A percentile compares a stretch with the other conserved stretches of the same genome.
phyloP scores from a whole-genome alignment of 2,797 vertebrate species.

The Alcedo quadribrachys region DNA sequence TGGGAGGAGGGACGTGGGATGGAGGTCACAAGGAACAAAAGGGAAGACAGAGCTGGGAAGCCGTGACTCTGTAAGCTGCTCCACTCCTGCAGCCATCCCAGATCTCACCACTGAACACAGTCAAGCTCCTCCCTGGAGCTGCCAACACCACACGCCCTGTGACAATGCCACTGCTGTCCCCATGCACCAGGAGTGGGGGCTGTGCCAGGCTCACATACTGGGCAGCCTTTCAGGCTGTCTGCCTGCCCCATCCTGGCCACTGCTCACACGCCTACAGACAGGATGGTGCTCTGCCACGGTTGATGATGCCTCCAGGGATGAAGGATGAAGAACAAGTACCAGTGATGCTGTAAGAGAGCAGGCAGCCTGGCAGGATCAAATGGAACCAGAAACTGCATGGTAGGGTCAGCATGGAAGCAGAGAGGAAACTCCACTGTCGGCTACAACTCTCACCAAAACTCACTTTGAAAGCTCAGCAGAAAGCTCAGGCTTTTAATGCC shows the following conservation, averaged over 20 bases:
- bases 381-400: neutral
- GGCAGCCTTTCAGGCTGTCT: conserved; percentile 8
- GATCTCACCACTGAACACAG: neutral
- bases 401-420: neutral
- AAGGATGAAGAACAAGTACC: neutral
- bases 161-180: conserved; percentile 26
- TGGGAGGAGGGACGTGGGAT: neutral
- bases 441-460: neutral
- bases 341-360: neutral
- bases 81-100: neutral
- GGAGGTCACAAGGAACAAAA: conserved; percentile 34
- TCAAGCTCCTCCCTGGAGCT: neutral
- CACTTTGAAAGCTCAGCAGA: neutral
- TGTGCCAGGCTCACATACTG: neutral
- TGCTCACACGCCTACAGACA: rapidly evolving
- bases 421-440: neutral
- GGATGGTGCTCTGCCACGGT: neutral
- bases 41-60: neutral
- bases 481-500: neutral
- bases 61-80: neutral
- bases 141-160: neutral
- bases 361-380: neutral
- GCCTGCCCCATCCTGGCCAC: neutral
- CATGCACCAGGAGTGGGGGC: rapidly evolving
- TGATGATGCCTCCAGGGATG: neutral